These are phyloP conservation scores for Leptinotarsa undecemlineata DNA, from an alignment of 1,140 invertebrate genomes.

Conservation along the genomic window DNA sequence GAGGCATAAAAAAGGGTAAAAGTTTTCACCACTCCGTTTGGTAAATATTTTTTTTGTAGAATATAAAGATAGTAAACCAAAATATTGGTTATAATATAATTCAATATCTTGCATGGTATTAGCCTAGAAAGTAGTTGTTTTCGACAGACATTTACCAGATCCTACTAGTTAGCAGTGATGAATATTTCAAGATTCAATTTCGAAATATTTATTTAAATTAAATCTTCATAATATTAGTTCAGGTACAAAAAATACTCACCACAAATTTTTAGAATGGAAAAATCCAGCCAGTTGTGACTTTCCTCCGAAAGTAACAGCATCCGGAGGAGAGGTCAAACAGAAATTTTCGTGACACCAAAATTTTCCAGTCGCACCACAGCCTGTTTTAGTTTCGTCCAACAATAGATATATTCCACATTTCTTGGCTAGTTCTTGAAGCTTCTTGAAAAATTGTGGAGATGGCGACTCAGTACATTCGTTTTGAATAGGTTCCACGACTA, in stretches of 20 bases:
- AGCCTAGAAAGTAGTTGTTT: too few species aligned
- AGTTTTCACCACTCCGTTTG: too few species aligned
- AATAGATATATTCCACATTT: conserved; percentile 69
- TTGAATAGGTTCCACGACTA: conserved; percentile 96
- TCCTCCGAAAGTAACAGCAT: conserved; percentile 96
- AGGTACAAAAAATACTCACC: conserved; percentile 55
- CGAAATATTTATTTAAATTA: too few species aligned
- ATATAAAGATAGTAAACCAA: too few species aligned
- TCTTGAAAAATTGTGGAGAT: conserved; percentile 86
- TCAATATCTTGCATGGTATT: too few species aligned
- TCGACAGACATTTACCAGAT: too few species aligned
- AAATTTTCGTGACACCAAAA: conserved; percentile 98
- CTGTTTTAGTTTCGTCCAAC: conserved; percentile 98
- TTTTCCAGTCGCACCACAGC: conserved; percentile 92
- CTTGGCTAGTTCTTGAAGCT: conserved; percentile 78
- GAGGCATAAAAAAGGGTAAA: too few species aligned
- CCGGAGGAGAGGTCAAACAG: conserved; percentile 79
- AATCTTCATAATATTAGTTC: too few species aligned
- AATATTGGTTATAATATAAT: too few species aligned
- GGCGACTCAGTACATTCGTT: conserved; percentile 97
- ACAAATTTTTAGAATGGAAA: conserved; percentile 77
- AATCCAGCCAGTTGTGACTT: conserved; percentile 97
- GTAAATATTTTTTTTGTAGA: too few species aligned
- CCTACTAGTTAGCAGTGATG: too few species aligned
- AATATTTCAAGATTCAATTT: too few species aligned